Percentiles rank a stretch among this genome's conserved stretches.
Evolutionary conservation across 2,113 vertebrate genomes (phyloP).

Genomic region (Noctilio leporinus): DNA sequence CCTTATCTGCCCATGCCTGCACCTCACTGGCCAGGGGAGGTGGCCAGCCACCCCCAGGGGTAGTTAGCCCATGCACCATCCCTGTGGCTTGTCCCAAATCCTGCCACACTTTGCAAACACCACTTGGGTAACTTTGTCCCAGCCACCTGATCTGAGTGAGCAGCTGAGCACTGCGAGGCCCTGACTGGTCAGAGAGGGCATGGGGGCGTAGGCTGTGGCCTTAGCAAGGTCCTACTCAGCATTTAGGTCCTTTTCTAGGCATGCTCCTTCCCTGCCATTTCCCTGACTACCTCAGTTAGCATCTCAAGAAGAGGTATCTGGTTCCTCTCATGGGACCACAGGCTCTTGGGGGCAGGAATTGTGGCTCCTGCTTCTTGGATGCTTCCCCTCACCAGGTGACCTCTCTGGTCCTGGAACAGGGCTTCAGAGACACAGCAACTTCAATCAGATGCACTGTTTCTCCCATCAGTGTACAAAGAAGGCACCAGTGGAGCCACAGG

Average conservation of each 20-base stretch:
- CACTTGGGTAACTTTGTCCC: background rate
- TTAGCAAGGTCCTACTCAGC: background rate
- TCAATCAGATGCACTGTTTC: background rate
- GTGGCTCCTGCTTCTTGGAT: background rate
- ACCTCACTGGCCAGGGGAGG: background rate
- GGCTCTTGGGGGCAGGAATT: background rate
- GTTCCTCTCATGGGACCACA: background rate
- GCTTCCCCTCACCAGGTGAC: background rate
- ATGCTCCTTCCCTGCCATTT: background rate
- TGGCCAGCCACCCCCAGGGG: rapidly evolving
- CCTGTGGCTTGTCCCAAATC: background rate
- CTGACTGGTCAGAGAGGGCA: background rate
- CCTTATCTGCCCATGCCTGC: background rate
- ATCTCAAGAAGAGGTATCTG: rapidly evolving
- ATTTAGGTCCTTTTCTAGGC: background rate
- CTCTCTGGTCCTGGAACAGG: background rate
- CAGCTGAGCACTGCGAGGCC: rapidly evolving
- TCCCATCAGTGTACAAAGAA: background rate
- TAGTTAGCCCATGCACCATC: too few species aligned
- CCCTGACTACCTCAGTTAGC: background rate
- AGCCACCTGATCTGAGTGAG: background rate
- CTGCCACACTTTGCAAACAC: background rate
- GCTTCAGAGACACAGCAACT: background rate
- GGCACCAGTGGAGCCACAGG: rapidly evolving
- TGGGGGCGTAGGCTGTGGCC: background rate